Base-by-base conservation (phyloP, 2,113 vertebrate species). In the Formicarius rufipectus region DNA sequence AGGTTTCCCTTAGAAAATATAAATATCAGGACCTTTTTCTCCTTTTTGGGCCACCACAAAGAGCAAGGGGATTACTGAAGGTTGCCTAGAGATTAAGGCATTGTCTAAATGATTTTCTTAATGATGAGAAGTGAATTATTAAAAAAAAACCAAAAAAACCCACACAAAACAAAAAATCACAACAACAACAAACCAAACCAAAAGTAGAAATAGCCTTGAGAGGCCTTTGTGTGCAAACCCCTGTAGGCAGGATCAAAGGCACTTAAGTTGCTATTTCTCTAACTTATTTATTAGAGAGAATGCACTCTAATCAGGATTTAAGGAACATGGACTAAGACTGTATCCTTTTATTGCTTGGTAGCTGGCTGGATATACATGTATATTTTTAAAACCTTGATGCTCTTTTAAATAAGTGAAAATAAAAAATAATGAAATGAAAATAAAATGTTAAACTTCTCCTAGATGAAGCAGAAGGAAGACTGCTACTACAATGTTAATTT, bases 71-170 rank as follows among this genome's bases (percentile, higher is more conserved):
- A 90, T 55, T 92, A 78, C 21, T 63, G 39, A 81, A 68, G 21
- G 80, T 73, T 96, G 63, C 60, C 69, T 94, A 59, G 68, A 95
- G 64, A 94, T 15, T n/a, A 40, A 90, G 72, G 52, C 52, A 47
- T 67, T 92, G 45, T 79, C 71, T 84, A 59, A 72, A 79, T 75
- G 1, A 60, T 75, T 86, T 82, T 83, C 22, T 55, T 87, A 71
- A 77, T 90, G 30, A 14, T 42, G 55, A 63, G 64, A 86, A 33
- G 33, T 59, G 81, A 79, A 69, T 87, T 62, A 71, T 10, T 63
- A 84, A 84, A 60, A 37, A 21, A 2, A 23, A 42, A 10, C 40
- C 40, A 49, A 25, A 25, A 50, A 14, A 47, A 45, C 20, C 1
- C 20, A n/a, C n/a, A 42, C 42, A 42, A 42, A 42, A 42, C 10